Conservation (phyloP, 2,888 invertebrate species). For the Dicyrtomina minuta region DNA sequence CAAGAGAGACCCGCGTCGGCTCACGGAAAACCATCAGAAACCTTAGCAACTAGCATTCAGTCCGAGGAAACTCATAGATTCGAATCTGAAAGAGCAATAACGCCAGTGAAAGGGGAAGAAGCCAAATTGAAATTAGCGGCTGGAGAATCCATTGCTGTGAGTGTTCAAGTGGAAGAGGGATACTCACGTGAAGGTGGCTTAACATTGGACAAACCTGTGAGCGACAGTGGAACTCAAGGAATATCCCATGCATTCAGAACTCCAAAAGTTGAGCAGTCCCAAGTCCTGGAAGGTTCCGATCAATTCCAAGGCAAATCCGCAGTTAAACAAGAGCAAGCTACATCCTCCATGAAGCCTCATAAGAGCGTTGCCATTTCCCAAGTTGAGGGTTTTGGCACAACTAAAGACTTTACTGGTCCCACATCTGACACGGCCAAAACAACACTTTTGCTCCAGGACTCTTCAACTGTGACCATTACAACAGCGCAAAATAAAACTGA, state of each 20-base stretch:
- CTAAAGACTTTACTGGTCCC: constrained; percentile 20
- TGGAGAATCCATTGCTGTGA: constrained; percentile 27
- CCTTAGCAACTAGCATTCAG: constrained; percentile 3
- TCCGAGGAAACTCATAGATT: constrained; percentile 15
- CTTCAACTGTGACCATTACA: constrained; percentile 6
- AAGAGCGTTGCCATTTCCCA: constrained; percentile 13
- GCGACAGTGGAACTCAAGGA: not conserved
- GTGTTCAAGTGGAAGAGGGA: not conserved
- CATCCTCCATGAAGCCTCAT: constrained; percentile 8
- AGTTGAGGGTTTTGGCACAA: constrained; percentile 23
- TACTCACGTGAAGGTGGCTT: constrained; percentile 19
- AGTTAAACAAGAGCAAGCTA: constrained; percentile 23
- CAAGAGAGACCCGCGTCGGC: not conserved
- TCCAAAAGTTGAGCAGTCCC: constrained; percentile 5
- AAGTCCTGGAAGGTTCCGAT: constrained; percentile 16
- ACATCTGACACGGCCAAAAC: constrained; percentile 9
- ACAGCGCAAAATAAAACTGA: not conserved
- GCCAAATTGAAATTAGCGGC: constrained; percentile 4
- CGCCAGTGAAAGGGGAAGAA: constrained; percentile 2
- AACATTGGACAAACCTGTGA: not conserved
- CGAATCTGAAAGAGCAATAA: constrained; percentile 13
- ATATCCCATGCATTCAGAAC: constrained; percentile 28
- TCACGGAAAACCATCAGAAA: constrained; percentile 21
- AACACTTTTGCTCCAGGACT: constrained; percentile 14
- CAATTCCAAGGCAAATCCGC: constrained; percentile 12